Evolutionary conservation across 2,888 invertebrate genomes (phyloP).

Genomic region (Acronicta aceris): DNA sequence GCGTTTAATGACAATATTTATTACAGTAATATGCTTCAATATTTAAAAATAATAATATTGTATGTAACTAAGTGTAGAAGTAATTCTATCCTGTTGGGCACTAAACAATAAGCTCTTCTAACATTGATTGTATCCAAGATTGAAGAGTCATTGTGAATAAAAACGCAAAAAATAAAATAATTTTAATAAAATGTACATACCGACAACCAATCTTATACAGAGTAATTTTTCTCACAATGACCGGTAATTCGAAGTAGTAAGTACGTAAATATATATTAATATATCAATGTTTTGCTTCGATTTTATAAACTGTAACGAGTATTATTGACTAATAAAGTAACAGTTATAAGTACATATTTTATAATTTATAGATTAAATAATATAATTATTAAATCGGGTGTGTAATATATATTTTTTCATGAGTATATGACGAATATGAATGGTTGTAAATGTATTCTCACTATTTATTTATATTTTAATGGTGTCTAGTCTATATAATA

Average conservation of each 20-base stretch:
- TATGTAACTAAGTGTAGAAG: constrained; percentile 20
- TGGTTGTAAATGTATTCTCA: constrained; percentile 43
- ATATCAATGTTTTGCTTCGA: constrained; percentile 15
- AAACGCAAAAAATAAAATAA: neutral
- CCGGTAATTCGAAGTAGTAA: constrained; percentile 6
- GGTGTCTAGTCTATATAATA: neutral
- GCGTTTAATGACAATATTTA: constrained; percentile 53
- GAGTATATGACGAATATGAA: constrained; percentile 58
- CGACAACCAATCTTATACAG: too few relatives aligned
- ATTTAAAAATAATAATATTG: constrained; percentile 13
- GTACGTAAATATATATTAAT: neutral
- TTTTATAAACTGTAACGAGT: constrained; percentile 10
- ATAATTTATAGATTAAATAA: neutral
- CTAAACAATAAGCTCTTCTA: too few relatives aligned
- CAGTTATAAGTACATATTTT: neutral
- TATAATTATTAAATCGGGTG: constrained; percentile 11
- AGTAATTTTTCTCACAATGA: neutral
- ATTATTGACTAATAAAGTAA: constrained; percentile 2
- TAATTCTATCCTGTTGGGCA: too few relatives aligned
- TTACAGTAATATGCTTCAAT: constrained; percentile 44
- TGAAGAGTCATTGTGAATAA: constrained; percentile 6
- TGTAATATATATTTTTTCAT: constrained; percentile 24
- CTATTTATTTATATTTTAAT: neutral
- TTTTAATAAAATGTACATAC: too few relatives aligned
- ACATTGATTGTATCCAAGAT: too few relatives aligned